Evolutionary conservation across 2,113 vertebrate species (phyloP), one percentile per base, ranked within the genome.

Genomic region (Mirza zaza): DNA sequence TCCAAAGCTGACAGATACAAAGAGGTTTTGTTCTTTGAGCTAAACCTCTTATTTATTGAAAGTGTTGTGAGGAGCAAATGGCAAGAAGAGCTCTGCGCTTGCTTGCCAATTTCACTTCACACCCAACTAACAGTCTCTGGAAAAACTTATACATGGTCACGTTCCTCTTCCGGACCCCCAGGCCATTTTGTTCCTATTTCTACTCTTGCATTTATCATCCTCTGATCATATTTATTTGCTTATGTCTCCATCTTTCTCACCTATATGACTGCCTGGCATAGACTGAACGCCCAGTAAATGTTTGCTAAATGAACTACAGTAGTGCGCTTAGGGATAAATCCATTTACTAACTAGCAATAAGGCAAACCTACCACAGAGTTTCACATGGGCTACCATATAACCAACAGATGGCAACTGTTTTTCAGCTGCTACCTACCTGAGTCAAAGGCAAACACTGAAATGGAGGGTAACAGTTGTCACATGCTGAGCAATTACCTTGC

Each of bases 361-460:
- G 48, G 25, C 55, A 90, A 39, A 75, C 32, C 39, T 83, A 73
- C 14, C 57, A 92, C 4, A 45, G 59, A 50, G 45, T 83, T 86
- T 76, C 52, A 76, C 8, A 61, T 55, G 55, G 25, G 52, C n/a
- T 34, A 34, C 34, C 29, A 34, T 32, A 63, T 8, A 79, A 70
- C 25, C 48, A 91, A 70, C 29, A 94, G 65, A 89, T 42, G 71
- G 13, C 32, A 89, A 70, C 87, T 63, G 48, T 20, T 63, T 90
- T 42, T 80, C 36, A 57, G 73, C 36, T 82, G 48, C 76, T 91
- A 95, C 3, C 34, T 84, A 75, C 75, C 45, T 52, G 39, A 93
- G 48, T 91, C 77, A 79, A 92, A 96, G 18, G 48, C 75, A 84
- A 88, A 88, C n/a, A 80, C 11, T 70, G 48, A 96, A 75, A 95